Conservation (phyloP, 2,113 vertebrate species). For the Alethe diademata region DNA sequence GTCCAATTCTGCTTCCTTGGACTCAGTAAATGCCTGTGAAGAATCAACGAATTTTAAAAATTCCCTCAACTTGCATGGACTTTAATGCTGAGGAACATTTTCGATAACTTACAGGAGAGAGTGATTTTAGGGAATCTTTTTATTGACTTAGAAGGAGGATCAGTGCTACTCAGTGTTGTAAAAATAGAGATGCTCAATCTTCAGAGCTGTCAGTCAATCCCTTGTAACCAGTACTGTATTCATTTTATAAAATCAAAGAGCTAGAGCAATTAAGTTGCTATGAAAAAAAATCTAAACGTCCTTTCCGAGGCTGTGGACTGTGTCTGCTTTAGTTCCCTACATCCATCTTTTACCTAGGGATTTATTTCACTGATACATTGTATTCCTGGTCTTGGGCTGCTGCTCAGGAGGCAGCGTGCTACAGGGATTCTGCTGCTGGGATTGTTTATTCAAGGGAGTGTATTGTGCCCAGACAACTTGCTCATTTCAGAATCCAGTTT, state of each 20-base stretch:
- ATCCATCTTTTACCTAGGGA: neutral
- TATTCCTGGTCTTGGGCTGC: neutral
- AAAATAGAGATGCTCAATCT: slow-evolving; percentile 2
- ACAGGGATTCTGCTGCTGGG: neutral
- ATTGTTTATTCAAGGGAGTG: neutral
- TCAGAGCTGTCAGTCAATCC: neutral
- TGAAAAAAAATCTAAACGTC: neutral
- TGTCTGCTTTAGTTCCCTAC: neutral
- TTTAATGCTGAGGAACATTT: neutral
- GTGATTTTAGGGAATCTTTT: neutral
- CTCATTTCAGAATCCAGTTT: neutral
- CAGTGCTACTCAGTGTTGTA: neutral
- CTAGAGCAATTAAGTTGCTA: neutral
- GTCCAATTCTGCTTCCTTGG: neutral
- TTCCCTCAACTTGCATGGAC: neutral
- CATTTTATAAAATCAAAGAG: neutral
- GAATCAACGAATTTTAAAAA: neutral
- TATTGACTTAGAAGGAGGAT: neutral
- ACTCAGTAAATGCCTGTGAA: neutral
- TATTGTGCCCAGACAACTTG: neutral
- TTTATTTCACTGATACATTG: neutral
- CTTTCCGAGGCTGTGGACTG: neutral
- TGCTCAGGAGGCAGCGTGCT: neutral
- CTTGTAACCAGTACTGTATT: neutral
- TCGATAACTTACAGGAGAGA: neutral